Percentiles rank a stretch among this genome's conserved stretches.
phyloP scores from a whole-genome alignment of 2,113 vertebrate species.

The Siniperca chuatsi region DNA sequence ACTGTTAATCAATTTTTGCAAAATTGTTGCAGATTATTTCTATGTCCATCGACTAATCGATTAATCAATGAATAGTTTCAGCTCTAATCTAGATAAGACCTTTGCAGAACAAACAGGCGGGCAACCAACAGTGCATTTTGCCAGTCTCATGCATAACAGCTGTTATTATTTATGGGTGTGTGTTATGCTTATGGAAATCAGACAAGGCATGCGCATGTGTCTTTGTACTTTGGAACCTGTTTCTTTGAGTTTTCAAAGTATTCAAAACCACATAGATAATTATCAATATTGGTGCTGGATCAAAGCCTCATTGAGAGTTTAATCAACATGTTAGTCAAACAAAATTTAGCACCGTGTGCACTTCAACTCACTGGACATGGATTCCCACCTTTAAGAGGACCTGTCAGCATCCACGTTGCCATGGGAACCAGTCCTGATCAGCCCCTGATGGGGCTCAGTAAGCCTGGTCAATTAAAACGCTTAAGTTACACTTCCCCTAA shows the following conservation, averaged over 20 bases:
- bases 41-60: too few species aligned
- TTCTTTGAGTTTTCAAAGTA: neutral
- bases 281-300: too few species aligned
- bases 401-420: conserved; percentile 53
- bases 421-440: conserved; percentile 41
- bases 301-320: neutral
- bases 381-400: neutral
- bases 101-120: neutral
- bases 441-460: too few species aligned
- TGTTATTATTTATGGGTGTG: neutral
- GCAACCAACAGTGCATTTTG: neutral
- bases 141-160: neutral
- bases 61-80: too few species aligned
- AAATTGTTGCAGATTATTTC: too few species aligned
- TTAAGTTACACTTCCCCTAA: neutral
- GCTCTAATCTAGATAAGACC: neutral
- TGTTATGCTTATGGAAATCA: neutral
- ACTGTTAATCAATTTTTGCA: too few species aligned
- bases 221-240: neutral
- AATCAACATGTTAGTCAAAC: neutral
- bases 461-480: neutral
- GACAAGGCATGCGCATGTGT: neutral
- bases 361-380: neutral
- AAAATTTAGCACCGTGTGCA: neutral
- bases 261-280: neutral